Percentiles rank a stretch among this genome's conserved stretches.
Conservation (phyloP, 2,797 vertebrate species). For the Ispidina picta region DNA sequence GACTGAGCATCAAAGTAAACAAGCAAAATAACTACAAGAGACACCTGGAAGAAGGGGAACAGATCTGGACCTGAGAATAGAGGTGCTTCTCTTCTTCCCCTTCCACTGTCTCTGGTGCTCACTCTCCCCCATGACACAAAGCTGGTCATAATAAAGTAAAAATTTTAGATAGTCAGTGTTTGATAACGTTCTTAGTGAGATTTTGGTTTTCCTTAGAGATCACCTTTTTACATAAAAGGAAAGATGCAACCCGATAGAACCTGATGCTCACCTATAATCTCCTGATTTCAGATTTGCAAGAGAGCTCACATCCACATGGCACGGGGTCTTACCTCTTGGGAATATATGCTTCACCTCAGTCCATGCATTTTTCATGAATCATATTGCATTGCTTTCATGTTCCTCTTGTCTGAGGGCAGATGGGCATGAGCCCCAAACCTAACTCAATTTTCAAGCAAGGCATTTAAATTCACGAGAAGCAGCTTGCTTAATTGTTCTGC, state of each 20-base stretch:
- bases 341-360: neutral
- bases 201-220: neutral
- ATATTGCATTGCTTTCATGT: neutral
- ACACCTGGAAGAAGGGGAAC: neutral
- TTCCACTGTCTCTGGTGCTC: neutral
- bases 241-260: neutral
- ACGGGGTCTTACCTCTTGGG: neutral
- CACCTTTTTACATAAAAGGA: neutral
- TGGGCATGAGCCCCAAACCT: conserved; percentile 8
- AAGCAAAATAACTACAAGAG: neutral
- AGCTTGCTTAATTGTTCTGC: conserved; percentile 43
- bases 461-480: conserved; percentile 4
- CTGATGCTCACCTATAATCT: neutral
- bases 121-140: neutral
- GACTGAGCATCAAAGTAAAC: neutral
- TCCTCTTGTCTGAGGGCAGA: conserved; percentile 17
- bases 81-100: neutral
- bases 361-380: neutral
- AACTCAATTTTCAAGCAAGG: conserved; percentile 19
- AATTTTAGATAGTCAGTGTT: neutral
- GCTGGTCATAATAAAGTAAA: neutral
- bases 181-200: neutral
- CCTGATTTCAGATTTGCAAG: neutral
- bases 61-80: neutral
- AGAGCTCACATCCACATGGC: neutral